phyloP scores from a whole-genome alignment of 2,888 invertebrate species.

The Ditylenchus weischeri region DNA sequence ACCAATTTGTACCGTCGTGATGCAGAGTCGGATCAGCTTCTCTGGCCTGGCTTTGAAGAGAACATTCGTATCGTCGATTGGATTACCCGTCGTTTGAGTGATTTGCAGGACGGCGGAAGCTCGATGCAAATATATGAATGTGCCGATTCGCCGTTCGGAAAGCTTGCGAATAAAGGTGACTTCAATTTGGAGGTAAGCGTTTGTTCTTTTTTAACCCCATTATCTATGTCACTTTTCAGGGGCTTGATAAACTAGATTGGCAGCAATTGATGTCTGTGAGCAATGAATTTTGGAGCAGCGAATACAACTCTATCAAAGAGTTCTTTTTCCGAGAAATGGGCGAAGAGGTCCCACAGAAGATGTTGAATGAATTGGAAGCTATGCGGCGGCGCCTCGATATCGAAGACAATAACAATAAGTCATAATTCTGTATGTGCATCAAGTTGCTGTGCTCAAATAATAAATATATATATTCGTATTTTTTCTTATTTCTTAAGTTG shows the following conservation, averaged over 20 bases:
- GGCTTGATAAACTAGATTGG: neutral
- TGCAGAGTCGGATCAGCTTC: slow-evolving; percentile 67
- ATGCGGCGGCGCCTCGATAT: neutral
- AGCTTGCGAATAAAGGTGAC: no score
- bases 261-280: neutral
- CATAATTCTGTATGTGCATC: neutral
- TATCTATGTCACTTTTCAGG: neutral
- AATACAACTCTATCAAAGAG: neutral
- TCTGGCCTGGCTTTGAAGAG: slow-evolving; percentile 97
- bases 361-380: neutral
- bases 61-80: slow-evolving; percentile 94
- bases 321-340: slow-evolving; percentile 1
- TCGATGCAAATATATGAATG: neutral
- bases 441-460: no score
- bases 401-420: neutral
- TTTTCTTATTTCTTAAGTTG: no score
- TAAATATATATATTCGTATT: no score
- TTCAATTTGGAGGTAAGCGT: neutral
- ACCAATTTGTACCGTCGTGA: slow-evolving; percentile 96
- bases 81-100: slow-evolving; percentile 59
- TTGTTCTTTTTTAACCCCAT: neutral
- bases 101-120: neutral
- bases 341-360: neutral
- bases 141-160: neutral
- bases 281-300: neutral